Evolutionary conservation across 2,888 invertebrate species (phyloP), one percentile per base, ranked within the genome.

Genomic region (Lasioglossum figueresi): DNA sequence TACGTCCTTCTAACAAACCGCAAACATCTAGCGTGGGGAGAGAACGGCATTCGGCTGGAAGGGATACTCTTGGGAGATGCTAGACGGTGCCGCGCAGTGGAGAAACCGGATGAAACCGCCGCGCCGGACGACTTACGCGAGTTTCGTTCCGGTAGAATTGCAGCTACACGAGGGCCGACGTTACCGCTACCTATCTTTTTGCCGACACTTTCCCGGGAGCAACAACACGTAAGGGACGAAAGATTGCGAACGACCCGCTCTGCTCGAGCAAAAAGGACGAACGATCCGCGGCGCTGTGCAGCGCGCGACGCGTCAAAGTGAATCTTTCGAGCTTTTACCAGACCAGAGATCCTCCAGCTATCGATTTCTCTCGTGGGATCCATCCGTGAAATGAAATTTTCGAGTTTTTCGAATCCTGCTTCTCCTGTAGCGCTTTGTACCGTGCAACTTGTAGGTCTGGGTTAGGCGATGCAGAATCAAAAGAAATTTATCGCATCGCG

Each of bases 1-100:
- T 93, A 94, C 93, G 92, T 93, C 91, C 92, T 92, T 92, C 93
- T 93, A 93, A 93, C 93, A 93, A 94, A 92, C 94, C 93, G 83
- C 93, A 91, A 93, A 92, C 92, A 92, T 90, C 90, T 80, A 89
- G 74, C 82, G 83, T 68, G 52, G 74, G 84, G 87, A 80, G 78
- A 79, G 80, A 79, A 82, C 59, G 76, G 86, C 82, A 86, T 80
- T 45, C 52, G 83, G 82, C 81, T 71, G 71, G 86, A 88, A 88
- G 91, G 83, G 88, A 89, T 83, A 87, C 91, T 86, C 90, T 10
- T 76, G 91, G 92, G 91, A 89, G 86, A 82, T 79, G 52, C 80
- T 43, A 48, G 84, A n/a, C 66, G 74, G 80, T 77, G 76, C 66
- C 72, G 79, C 76, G 76, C 70, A 31, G 27, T 27, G 52, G 37